Conservation (phyloP, 2,797 vertebrate species). For the Eidolon dupreanum region DNA sequence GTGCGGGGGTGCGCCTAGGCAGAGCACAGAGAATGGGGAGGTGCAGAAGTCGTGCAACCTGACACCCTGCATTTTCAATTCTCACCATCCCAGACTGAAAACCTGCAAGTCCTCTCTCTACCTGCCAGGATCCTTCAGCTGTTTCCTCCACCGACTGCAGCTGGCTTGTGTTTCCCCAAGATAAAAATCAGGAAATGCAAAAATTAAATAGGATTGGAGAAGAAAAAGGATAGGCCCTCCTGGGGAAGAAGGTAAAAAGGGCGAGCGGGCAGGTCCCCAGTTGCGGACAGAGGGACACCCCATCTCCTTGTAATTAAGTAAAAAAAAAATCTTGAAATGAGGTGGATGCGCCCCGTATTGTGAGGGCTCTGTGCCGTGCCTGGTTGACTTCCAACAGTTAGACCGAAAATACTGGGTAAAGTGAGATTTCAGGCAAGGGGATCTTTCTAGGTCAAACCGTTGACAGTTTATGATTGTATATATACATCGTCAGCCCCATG, state of each 20-base stretch:
- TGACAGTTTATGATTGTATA: not conserved
- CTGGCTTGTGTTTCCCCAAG: slow-evolving; percentile 86
- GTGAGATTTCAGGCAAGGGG: not conserved
- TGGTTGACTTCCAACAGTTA: not conserved
- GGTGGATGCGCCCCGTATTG: not conserved
- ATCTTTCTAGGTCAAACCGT: not conserved
- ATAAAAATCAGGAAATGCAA: slow-evolving; percentile 88
- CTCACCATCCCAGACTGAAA: slow-evolving; percentile 79
- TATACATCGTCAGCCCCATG: not conserved
- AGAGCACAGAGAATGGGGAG: not conserved
- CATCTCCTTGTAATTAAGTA: slow-evolving; percentile 67
- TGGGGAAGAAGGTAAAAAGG: not conserved
- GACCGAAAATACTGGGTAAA: not conserved
- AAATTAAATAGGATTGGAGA: slow-evolving; percentile 80
- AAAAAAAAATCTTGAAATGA: not conserved
- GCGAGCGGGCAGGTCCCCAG: slow-evolving; percentile 71
- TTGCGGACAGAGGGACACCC: slow-evolving; percentile 79
- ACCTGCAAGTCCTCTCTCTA: slow-evolving; percentile 79
- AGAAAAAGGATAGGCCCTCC: slow-evolving; percentile 70
- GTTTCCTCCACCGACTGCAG: slow-evolving; percentile 80
- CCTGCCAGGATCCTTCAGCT: slow-evolving; percentile 80
- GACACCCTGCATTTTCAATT: slow-evolving; percentile 75
- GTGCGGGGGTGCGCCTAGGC: not conserved
- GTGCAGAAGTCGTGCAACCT: slow-evolving; percentile 77
- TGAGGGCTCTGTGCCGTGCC: not conserved